Base-by-base conservation (phyloP, 92 coral and sea anemone species). In the Epizoanthus illoricatus region DNA sequence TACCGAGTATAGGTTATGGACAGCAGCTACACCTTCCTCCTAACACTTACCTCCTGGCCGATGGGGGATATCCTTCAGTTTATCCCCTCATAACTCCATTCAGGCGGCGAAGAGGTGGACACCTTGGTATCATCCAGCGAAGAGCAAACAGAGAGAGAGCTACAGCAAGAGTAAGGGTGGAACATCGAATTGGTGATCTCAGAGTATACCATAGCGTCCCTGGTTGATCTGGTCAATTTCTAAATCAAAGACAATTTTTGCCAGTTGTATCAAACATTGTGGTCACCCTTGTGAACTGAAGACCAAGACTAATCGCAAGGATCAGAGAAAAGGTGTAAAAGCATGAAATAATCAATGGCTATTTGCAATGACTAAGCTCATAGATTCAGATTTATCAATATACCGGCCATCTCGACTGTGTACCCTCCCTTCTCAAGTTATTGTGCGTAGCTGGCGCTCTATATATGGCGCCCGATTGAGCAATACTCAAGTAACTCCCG, bases 51-150 rank as follows among this genome's bases (percentile, higher is more conserved):
- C 19, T 86, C 23, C 66, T 86, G n/a, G 89, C 89, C 41, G 89
- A 80, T 20, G 67, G 84, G 39, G 89, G 89, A 7, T 87, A 87
- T 63, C 90, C 91, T 3, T 36, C 85, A 4, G 67, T 21, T 42
- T 81, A 86, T 65, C 89, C 89, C 36, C 89, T 86, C 12, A n/a
- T 86, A 36, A 86, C 83, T 0, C 89, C 89, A 9, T 80, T 82
- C 73, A 65, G 82, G 40, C 57, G 81, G 19, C 64, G 33, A 28
- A 28, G 36, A 28, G 36, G 36, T 28, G 36, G 36, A 28, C 2
- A 28, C 36, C 36, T 28, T 28, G 36, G 36, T 28, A 28, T 28
- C 36, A 28, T 28, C 36, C 36, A 28, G 36, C 36, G 36, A 28
- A 28, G 36, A 28, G 36, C 36, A 28, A 28, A 28, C 36, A 28